A percentile compares a stretch with the other conserved stretches of the same genome.
Conservation (phyloP, 2,113 vertebrate species). For the Danio rerio region GRCz12tu NC_133177.1:20065501-20066000, state of each 20-base stretch:
- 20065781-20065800: conserved; percentile 83
- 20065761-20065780: conserved; percentile 95
- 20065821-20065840: not conserved
- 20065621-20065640: conserved; percentile 87
- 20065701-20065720: conserved; percentile 91
- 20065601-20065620: conserved; percentile 91
- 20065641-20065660: conserved; percentile 81
- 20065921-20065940: too few relatives aligned
- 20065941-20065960: too few relatives aligned
- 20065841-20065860: not conserved
- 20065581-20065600: conserved; percentile 90
- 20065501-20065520: conserved; percentile 86
- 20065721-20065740: conserved; percentile 98
- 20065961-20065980: too few relatives aligned
- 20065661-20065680: conserved; percentile 89
- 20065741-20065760: conserved; percentile 92
- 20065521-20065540: conserved; percentile 90
- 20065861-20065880: not conserved
- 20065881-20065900: too few relatives aligned
- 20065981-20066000: too few relatives aligned
- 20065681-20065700: conserved; percentile 90
- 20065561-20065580: conserved; percentile 88
- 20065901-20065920: too few relatives aligned
- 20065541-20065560: conserved; percentile 91
- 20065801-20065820: not conserved